Conservation (phyloP, 2,113 vertebrate genomes). For the Tyrannus savana region DNA sequence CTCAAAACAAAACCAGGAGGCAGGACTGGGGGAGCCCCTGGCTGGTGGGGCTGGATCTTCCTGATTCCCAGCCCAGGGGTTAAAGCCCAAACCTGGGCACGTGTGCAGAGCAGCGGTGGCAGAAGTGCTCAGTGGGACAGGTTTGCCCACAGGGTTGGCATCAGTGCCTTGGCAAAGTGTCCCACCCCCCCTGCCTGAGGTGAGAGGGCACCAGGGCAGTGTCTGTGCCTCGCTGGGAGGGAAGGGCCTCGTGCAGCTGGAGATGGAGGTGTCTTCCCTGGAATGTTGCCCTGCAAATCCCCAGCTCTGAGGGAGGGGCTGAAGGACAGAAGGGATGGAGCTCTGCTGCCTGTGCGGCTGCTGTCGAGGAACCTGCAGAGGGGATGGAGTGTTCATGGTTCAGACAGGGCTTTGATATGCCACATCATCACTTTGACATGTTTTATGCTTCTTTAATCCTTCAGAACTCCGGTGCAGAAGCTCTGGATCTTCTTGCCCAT, state of each 20-base stretch:
- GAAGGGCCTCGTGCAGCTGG: fast-evolving
- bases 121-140: neutral
- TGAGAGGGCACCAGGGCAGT: neutral
- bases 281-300: fast-evolving
- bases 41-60: neutral
- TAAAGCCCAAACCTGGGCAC: neutral
- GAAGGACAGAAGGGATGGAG: neutral
- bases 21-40: neutral
- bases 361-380: neutral
- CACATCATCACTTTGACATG: fast-evolving
- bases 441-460: neutral
- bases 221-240: neutral
- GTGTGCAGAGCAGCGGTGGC: neutral
- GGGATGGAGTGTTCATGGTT: fast-evolving
- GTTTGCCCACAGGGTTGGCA: neutral
- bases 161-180: neutral
- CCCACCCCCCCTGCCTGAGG: neutral
- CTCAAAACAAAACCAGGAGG: neutral
- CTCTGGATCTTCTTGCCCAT: neutral
- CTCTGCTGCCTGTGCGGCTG: neutral
- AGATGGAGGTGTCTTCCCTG: fast-evolving
- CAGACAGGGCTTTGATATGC: neutral
- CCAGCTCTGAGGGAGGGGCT: neutral
- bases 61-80: neutral
- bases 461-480: fast-evolving